Percentiles rank a stretch among this genome's conserved stretches.
These are phyloP conservation scores for Guaruba guarouba DNA, from an alignment of 2,113 vertebrate genomes.

Conservation along the genomic window DNA sequence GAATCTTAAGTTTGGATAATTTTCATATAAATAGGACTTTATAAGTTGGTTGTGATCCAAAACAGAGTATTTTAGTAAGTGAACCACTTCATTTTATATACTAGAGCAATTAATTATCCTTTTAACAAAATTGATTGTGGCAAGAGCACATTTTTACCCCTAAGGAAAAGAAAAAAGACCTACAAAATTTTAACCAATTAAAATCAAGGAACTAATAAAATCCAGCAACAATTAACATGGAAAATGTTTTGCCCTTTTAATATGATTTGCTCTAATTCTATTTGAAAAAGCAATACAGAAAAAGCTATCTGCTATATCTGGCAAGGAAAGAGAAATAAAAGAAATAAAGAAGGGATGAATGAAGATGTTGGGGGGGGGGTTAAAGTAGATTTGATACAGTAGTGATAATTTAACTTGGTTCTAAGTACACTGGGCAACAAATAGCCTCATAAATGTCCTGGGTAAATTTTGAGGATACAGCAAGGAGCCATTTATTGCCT, in stretches of 20 bases:
- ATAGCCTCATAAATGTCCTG: slow-evolving; percentile 62
- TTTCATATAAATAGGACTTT: slow-evolving; percentile 12
- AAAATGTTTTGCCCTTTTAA: slow-evolving; percentile 37
- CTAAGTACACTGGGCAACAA: slow-evolving; percentile 50
- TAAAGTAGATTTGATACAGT: slow-evolving; percentile 37
- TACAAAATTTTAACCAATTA: slow-evolving; percentile 19
- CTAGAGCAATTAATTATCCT: slow-evolving; percentile 2
- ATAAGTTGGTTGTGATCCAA: slow-evolving; percentile 35
- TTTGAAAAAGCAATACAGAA: background rate
- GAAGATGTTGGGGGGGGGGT: background rate
- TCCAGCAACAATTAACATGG: slow-evolving; percentile 14
- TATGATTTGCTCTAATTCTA: background rate
- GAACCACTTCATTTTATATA: background rate
- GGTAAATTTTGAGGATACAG: slow-evolving; percentile 55
- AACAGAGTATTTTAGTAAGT: background rate
- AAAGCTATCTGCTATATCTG: background rate
- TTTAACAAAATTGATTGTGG: slow-evolving; percentile 30
- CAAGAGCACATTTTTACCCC: background rate
- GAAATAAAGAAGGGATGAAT: slow-evolving; percentile 21
- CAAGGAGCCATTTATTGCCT: slow-evolving; percentile 69
- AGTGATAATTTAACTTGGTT: slow-evolving; percentile 56
- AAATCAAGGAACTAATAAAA: slow-evolving; percentile 43
- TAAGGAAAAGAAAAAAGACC: background rate
- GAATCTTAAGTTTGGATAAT: background rate
- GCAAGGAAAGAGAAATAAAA: slow-evolving; percentile 18